A percentile compares a stretch with the other conserved stretches of the same genome.
These are phyloP conservation scores for Muricea muricata DNA, from an alignment of 92 coral and sea anemone species.

Conservation along the genomic window DNA sequence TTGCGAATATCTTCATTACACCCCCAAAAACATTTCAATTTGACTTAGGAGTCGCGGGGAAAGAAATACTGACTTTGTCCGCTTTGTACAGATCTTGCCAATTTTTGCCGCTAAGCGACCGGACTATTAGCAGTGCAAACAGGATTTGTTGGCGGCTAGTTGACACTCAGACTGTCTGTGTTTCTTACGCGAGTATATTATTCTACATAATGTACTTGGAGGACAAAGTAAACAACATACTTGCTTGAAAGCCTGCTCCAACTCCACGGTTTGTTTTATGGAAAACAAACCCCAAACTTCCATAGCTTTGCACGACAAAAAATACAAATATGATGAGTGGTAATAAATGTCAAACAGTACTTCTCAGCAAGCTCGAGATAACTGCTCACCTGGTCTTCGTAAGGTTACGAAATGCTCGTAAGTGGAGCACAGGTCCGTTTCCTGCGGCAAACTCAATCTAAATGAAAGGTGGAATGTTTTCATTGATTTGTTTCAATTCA, in stretches of 20 bases:
- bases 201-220: too few species aligned
- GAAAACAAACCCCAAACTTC: constrained; percentile 66
- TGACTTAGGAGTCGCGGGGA: too few species aligned
- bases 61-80: too few species aligned
- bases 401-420: constrained; percentile 86
- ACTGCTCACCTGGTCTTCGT: constrained; percentile 77
- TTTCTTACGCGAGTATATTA: too few species aligned
- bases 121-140: too few species aligned
- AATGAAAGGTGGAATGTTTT: not conserved
- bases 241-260: constrained; percentile 75
- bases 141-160: too few species aligned
- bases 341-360: not conserved
- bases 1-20: too few species aligned
- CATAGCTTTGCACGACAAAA: constrained; percentile 62
- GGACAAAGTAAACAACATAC: constrained; percentile 63
- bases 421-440: constrained; percentile 77
- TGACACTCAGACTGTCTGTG: too few species aligned
- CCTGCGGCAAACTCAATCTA: constrained; percentile 92
- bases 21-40: too few species aligned
- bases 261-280: constrained; percentile 66
- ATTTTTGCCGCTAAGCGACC: too few species aligned
- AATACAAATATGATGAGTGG: not conserved
- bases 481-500: too few species aligned
- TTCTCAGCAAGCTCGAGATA: not conserved
- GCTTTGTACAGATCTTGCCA: too few species aligned